Evolutionary conservation across 2,888 invertebrate genomes (phyloP).

Genomic region (Ommatoiulus sabulosus): DNA sequence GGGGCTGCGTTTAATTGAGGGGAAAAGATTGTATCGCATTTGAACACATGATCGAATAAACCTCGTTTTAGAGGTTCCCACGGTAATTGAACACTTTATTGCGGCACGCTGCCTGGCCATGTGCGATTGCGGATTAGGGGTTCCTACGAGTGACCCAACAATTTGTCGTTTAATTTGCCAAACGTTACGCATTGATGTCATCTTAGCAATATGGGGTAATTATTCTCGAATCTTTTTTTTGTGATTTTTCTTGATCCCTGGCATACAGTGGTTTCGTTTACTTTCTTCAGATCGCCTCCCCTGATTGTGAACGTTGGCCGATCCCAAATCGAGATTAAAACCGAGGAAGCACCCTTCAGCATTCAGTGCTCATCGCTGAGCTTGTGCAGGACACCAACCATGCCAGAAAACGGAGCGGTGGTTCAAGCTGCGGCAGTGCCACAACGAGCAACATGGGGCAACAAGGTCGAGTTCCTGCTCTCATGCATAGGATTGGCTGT

Average conservation of each 20-base stretch:
- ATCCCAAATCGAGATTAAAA: background rate
- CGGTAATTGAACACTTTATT: conserved; percentile 13
- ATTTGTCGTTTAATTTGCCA: background rate
- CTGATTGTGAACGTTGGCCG: background rate
- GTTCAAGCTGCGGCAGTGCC: background rate
- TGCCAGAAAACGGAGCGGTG: background rate
- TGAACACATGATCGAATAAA: conserved; percentile 5
- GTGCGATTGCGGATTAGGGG: background rate
- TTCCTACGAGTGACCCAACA: background rate
- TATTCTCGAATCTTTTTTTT: conserved; percentile 5
- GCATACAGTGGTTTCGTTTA: background rate
- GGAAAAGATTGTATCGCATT: background rate
- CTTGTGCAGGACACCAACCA: background rate
- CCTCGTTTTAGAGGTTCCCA: background rate
- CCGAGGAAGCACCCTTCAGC: background rate
- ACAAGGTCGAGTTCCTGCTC: conserved; percentile 88
- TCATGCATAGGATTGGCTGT: conserved; percentile 91
- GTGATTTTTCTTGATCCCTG: background rate
- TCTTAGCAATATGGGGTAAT: background rate
- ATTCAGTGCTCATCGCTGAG: background rate
- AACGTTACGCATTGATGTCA: background rate
- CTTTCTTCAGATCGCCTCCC: background rate
- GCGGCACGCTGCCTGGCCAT: background rate
- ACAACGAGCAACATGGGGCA: conserved; percentile 75
- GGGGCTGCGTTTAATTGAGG: background rate